These are phyloP conservation scores for Ypsolopha scabrella DNA, from an alignment of 2,888 invertebrate genomes.

Conservation along the genomic window DNA sequence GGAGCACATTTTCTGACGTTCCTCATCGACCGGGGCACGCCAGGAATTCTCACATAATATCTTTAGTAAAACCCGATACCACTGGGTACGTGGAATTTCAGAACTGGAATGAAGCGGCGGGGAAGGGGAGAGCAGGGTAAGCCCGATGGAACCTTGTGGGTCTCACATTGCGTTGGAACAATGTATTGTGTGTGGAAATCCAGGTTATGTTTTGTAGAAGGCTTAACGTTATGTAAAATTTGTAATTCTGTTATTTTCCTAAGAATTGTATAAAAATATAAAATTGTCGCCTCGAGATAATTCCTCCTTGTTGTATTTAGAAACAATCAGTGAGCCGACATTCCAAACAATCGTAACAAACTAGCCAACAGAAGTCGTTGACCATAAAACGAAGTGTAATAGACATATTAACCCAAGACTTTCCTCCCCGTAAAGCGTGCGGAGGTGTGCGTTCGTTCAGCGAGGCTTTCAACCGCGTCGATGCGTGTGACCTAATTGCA, in stretches of 20 bases:
- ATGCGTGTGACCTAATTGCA: slow-evolving; percentile 9
- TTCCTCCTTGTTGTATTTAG: too few species aligned
- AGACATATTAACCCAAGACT: background rate
- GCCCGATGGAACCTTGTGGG: too few species aligned
- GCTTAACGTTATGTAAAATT: too few species aligned
- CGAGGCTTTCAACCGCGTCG: background rate
- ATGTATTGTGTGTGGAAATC: too few species aligned
- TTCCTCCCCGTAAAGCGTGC: background rate
- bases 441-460: background rate
- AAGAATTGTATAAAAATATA: too few species aligned
- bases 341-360: too few species aligned
- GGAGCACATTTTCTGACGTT: background rate
- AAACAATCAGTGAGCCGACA: too few species aligned
- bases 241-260: too few species aligned
- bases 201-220: too few species aligned
- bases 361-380: too few species aligned
- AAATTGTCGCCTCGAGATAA: too few species aligned
- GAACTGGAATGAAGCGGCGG: background rate
- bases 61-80: background rate
- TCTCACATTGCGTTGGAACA: too few species aligned
- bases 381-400: background rate
- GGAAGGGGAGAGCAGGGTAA: background rate
- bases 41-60: background rate
- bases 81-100: background rate
- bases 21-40: background rate